Evolutionary conservation across 30 jellyfish, hydroid and myxozoan genomes (phyloP).

Genomic region (Morbakka virulenta): DNA sequence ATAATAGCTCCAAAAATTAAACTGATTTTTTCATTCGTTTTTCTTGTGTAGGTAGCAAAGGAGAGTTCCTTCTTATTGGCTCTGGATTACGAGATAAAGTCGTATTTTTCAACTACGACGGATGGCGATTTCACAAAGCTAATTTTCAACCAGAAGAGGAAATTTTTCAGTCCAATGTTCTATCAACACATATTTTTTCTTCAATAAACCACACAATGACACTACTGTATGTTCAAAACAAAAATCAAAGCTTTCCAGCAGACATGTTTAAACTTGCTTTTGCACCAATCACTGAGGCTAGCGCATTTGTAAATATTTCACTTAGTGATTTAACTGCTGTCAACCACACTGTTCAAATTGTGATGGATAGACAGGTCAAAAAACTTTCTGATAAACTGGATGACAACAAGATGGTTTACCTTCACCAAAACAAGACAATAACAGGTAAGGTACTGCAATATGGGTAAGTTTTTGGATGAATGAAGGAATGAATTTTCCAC

Average conservation of each 20-base stretch:
- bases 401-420: conserved; percentile 30
- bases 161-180: neutral
- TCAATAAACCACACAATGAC: neutral
- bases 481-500: too few species aligned
- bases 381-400: conserved; percentile 7
- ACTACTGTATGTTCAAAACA: neutral
- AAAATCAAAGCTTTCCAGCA: neutral
- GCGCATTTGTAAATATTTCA: conserved; percentile 17
- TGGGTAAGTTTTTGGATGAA: neutral
- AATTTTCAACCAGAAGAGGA: conserved; percentile 20
- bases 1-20: too few species aligned
- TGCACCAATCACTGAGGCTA: neutral
- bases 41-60: conserved; percentile 52
- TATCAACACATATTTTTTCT: conserved; percentile 2
- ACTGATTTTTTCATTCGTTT: too few species aligned
- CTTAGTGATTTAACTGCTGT: conserved; percentile 9
- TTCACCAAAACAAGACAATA: conserved; percentile 34
- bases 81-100: conserved; percentile 18
- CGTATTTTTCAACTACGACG: conserved; percentile 66
- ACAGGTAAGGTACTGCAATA: conserved; percentile 37
- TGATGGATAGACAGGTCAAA: neutral
- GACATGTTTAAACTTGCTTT: neutral
- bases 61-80: conserved; percentile 59
- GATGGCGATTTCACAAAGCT: conserved; percentile 83
- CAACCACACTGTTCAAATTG: conserved; percentile 38